Conservation (phyloP, 2,888 invertebrate species). For the Metallyticus violacea region DNA sequence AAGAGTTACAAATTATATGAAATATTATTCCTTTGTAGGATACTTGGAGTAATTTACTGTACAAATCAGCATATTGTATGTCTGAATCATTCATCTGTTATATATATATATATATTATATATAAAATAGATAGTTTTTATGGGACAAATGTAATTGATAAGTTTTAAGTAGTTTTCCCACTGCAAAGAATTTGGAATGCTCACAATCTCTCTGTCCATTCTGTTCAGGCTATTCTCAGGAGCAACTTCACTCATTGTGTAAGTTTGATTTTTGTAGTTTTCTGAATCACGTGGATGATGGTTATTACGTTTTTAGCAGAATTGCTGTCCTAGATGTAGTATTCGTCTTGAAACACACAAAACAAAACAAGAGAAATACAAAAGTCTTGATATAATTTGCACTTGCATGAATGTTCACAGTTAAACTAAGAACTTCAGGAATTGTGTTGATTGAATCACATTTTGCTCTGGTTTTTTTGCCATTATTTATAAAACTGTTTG, state of each 20-base stretch:
- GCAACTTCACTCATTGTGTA: conserved; percentile 61
- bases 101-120: background rate
- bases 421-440: background rate
- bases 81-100: background rate
- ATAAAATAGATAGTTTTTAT: background rate
- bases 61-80: background rate
- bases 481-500: background rate
- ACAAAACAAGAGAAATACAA: background rate
- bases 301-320: background rate
- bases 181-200: background rate
- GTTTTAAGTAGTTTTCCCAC: background rate
- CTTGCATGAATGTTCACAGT: background rate
- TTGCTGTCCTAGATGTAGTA: background rate
- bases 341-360: background rate
- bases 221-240: conserved; percentile 60
- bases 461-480: background rate
- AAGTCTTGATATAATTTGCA: background rate
- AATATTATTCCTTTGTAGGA: background rate
- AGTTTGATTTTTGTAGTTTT: conserved; percentile 43
- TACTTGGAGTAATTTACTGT: background rate
- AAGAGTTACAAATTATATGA: background rate
- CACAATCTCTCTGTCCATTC: conserved; percentile 9
- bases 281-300: background rate
- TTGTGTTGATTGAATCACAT: background rate
- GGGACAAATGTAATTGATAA: background rate